Evolutionary conservation across 2,888 invertebrate genomes (phyloP), one percentile per base, ranked within the genome.

Genomic region (Nematopogon swammerdamellus): DNA sequence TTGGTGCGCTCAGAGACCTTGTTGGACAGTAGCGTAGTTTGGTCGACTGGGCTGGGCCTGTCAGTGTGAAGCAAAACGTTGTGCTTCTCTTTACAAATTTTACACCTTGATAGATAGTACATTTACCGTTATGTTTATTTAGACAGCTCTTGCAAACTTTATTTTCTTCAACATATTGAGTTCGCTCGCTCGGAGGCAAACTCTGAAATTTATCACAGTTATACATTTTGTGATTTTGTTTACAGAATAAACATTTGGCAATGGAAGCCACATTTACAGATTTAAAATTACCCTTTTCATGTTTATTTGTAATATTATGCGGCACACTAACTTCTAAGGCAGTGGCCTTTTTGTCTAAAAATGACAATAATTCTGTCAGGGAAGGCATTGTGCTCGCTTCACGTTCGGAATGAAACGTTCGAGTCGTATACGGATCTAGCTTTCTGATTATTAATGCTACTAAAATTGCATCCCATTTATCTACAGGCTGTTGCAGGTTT

Each of bases 61-160:
- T 50, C 47, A 17, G 44, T 19, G 53, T n/a, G n/a, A n/a, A 51
- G 19, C 45, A 53, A 44, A 29, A 53, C 48, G 29, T 51, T 53
- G 19, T 55, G 55, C 1, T 16, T 2, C 18, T 49, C 11, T 19
- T 55, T 55, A 44, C 55, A 54, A 25, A 47, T 42, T n/a, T 46
- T 36, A 29, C 55, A 55, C 43, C 44, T 20, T 25, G 52, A 55
- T 19, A 52, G 48, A 17, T 19, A 55, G 18, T 47, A 29, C 52
- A 55, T 48, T 53, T 53, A 1, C 48, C 50, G 2, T 10, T 6
- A 45, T 55, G 55, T 10, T 19, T 14, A 36, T 48, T 47, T 30
- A 53, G 25, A 44, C 52, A 53, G n/a, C 49, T 30, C 16, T 43
- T 42, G 29, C 55, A 54, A 16, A 53, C n/a, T n/a, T 45, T 48